A percentile compares a stretch with the other conserved stretches of the same genome.
Conservation (phyloP, 2,797 vertebrate genomes). For the Tolypeutes matacus region DNA sequence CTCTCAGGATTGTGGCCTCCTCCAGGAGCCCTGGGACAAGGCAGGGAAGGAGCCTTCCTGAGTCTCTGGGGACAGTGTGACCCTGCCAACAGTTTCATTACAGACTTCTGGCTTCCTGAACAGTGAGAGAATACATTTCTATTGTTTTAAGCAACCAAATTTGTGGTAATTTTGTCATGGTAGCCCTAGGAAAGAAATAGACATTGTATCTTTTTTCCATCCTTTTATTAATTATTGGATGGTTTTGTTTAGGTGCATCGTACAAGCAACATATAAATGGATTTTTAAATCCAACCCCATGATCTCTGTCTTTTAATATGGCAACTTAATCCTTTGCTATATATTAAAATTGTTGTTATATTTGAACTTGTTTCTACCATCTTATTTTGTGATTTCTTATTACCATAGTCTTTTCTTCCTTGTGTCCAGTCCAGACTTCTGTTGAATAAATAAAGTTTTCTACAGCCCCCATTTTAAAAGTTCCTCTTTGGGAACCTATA, state of each 20-base stretch:
- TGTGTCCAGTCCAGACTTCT: background rate
- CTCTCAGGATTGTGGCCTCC: no score
- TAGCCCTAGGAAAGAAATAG: no score
- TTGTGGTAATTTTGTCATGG: no score
- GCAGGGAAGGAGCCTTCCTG: no score
- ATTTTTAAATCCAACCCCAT: background rate
- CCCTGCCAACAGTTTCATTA: no score
- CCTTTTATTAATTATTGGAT: background rate
- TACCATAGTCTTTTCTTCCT: background rate
- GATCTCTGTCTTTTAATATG: background rate
- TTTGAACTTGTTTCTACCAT: background rate
- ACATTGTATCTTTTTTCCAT: background rate
- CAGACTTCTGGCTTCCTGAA: no score
- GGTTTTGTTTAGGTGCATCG: background rate
- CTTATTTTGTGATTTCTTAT: slow-evolving; percentile 15
- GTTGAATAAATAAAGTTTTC: background rate
- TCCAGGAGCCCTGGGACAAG: no score
- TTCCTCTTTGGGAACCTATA: background rate
- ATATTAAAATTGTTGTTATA: slow-evolving; percentile 19
- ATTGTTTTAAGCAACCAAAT: no score
- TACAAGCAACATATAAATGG: background rate
- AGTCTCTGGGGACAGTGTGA: no score
- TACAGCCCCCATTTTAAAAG: background rate
- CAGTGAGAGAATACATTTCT: no score
- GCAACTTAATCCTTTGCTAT: background rate